These are phyloP conservation scores for Cephus rjabovi DNA, from an alignment of 2,888 invertebrate genomes.

Conservation along the genomic window DNA sequence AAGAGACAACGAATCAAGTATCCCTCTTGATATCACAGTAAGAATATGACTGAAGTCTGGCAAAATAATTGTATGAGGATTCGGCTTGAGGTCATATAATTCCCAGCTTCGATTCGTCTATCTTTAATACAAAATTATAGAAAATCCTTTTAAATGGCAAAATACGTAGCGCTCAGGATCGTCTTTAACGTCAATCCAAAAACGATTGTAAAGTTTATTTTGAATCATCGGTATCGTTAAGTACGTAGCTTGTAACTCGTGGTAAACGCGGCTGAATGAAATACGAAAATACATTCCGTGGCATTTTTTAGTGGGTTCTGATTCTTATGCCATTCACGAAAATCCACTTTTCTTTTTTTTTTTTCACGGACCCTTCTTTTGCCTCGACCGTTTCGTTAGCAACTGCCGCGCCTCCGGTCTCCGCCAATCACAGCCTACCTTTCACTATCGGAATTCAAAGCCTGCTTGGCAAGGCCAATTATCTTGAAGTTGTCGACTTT, in stretches of 20 bases:
- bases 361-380: not conserved
- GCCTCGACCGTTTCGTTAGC: not conserved
- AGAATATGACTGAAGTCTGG: too few species aligned
- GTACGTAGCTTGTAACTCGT: not conserved
- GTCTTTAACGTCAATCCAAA: too few species aligned
- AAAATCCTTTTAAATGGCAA: too few species aligned
- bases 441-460: slow-evolving; percentile 50
- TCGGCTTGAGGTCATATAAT: too few species aligned
- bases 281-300: not conserved
- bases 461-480: slow-evolving; percentile 25
- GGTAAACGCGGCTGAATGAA: not conserved
- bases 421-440: slow-evolving; percentile 41
- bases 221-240: not conserved
- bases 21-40: too few species aligned
- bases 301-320: not conserved
- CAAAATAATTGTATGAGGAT: too few species aligned
- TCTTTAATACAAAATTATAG: too few species aligned
- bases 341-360: not conserved
- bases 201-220: too few species aligned
- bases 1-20: too few species aligned
- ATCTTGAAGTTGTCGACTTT: slow-evolving; percentile 25
- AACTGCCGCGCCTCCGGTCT: slow-evolving; percentile 29
- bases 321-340: not conserved
- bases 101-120: too few species aligned
- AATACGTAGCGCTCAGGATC: too few species aligned